Evolutionary conservation across 37 sponge, comb jelly and placozoan species (phyloP).

Genomic region (Geodia barretti): DNA sequence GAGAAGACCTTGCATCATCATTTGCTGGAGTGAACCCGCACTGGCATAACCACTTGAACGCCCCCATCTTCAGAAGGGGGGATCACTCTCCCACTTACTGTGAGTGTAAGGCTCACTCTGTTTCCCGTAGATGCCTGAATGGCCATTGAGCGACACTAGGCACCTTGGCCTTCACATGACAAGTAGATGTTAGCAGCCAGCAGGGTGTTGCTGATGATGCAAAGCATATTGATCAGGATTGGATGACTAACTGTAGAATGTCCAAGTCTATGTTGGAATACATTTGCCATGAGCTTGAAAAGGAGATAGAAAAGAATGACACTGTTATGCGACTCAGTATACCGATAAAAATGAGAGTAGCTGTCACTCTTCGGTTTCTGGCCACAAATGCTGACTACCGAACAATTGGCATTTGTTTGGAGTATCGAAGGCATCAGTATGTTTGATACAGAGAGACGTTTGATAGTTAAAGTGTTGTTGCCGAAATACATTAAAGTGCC

Average conservation of each 20-base stretch:
- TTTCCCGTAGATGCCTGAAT: no score
- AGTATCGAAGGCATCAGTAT: constrained; percentile 30
- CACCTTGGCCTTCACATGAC: no score
- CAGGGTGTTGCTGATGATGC: no score
- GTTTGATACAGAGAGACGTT: constrained; percentile 36
- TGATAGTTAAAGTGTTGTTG: constrained; percentile 44
- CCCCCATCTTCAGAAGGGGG: no score
- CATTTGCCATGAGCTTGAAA: constrained; percentile 22
- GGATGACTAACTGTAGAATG: constrained; percentile 33
- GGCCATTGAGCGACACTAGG: no score
- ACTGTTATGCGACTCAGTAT: constrained; percentile 20
- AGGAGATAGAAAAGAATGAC: constrained; percentile 3
- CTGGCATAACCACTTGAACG: no score
- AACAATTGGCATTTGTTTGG: constrained; percentile 63
- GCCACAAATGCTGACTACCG: constrained; percentile 42
- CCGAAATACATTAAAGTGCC: constrained; percentile 37
- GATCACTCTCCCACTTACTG: no score
- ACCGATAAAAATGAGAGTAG: constrained; percentile 10
- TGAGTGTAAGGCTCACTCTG: no score
- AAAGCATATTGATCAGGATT: no score
- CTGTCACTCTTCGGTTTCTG: constrained; percentile 42
- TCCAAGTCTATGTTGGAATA: constrained; percentile 1
- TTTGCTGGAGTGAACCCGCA: no score
- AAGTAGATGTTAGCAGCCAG: no score
- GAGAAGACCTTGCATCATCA: no score